Evolutionary conservation across 2,113 vertebrate species (phyloP), one percentile per base, ranked within the genome.

Genomic region (Hemicordylus capensis): DNA sequence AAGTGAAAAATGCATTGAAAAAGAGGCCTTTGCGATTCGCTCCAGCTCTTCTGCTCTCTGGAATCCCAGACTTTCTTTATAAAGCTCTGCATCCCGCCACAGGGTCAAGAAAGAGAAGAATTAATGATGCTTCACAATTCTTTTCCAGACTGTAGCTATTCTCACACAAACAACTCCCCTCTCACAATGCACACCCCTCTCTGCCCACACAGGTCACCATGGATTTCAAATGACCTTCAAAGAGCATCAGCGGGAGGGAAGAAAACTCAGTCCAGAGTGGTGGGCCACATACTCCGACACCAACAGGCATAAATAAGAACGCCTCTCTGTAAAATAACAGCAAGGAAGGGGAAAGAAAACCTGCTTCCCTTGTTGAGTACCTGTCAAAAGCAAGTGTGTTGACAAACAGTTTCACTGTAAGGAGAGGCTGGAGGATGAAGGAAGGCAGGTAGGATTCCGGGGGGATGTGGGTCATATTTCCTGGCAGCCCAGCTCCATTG

Each of bases 401-500:
- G 72, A 80, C 54, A 44, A 10, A 11, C 1, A 54, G 67, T 76
- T 89, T 91, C 72, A 31, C 48, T 26, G 8, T 85, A 3, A 85
- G 72, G 15, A 66, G 42, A 37, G 9, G 12, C 31, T 56, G 8
- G 17, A 7, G 84, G 61, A 24, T 86, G 26, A 63, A 37, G 81
- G 90, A 88, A 22, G 51, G 51, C 83, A 44, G 73, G 51, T 61
- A 87, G 39, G 66, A 86, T 89, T 87, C 89, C 87, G 74, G 3
- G 85, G 79, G 51, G 17, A 1, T 19, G 44, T 19, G 28, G 34
- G 28, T 67, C 42, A 56, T 84, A 46, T n/a, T 59, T 48, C 6
- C 37, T 90, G 59, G 19, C 89, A 22, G 37, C 86, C 7, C 6
- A 66, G 34, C 58, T 58, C 7, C 31, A 67, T 26, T 70, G 77